Percentiles rank a stretch among this genome's conserved stretches.
Evolutionary conservation across 1,140 invertebrate genomes (phyloP).

Genomic region (Andrena cerasifolii): DNA sequence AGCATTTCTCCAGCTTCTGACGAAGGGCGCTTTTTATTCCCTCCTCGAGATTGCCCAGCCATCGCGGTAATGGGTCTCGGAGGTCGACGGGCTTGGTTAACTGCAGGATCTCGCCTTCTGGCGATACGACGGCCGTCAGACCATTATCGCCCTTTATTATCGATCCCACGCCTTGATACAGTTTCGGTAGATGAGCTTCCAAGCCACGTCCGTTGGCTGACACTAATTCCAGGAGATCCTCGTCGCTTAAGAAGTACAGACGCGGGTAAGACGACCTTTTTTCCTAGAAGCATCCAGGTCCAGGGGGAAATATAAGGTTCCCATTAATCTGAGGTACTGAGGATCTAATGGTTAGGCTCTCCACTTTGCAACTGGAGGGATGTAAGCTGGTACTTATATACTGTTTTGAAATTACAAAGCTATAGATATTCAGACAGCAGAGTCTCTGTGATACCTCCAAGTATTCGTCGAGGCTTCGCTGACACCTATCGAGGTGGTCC

Average conservation of each 20-base stretch:
- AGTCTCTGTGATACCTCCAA: slow-evolving; percentile 87
- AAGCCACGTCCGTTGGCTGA: slow-evolving; percentile 93
- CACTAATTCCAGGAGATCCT: slow-evolving; percentile 95
- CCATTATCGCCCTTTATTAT: slow-evolving; percentile 87
- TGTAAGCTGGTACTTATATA: too few relatives aligned
- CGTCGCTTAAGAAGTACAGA: slow-evolving; percentile 98
- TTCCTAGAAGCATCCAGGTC: slow-evolving; percentile 90
- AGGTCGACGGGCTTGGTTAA: slow-evolving; percentile 88
- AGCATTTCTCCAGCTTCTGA: slow-evolving; percentile 74
- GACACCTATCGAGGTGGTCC: slow-evolving; percentile 95
- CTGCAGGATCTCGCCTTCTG: slow-evolving; percentile 92
- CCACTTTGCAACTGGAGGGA: too few relatives aligned
- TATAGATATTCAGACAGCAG: too few relatives aligned
- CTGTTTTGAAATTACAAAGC: too few relatives aligned
- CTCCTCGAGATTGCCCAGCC: slow-evolving; percentile 77
- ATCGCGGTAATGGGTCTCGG: slow-evolving; percentile 72
- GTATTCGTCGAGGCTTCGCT: slow-evolving; percentile 97
- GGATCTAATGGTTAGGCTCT: too few relatives aligned
- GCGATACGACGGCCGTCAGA: slow-evolving; percentile 88
- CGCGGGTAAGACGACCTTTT: slow-evolving; percentile 96
- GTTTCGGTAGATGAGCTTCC: slow-evolving; percentile 96
- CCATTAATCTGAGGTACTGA: too few relatives aligned
- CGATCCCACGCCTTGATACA: slow-evolving; percentile 94
- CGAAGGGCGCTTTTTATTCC: slow-evolving; percentile 71
- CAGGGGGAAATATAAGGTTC: too few relatives aligned